These are phyloP conservation scores for Ips nitidus DNA, from an alignment of 1,140 invertebrate genomes.

Conservation along the genomic window DNA sequence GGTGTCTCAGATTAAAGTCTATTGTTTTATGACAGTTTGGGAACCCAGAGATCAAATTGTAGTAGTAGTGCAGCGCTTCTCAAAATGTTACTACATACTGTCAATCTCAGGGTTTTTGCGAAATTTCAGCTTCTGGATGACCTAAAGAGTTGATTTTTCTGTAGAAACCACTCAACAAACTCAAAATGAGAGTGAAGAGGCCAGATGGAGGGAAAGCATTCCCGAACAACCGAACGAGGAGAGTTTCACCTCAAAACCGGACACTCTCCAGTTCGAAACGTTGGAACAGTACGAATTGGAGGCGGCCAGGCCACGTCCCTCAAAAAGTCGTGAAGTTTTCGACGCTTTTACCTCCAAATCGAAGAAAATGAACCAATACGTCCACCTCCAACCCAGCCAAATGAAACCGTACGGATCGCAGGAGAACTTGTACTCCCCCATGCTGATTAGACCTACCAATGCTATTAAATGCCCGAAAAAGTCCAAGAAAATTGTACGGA, in stretches of 20 bases:
- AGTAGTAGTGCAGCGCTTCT: too few species aligned
- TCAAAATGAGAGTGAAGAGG: not conserved
- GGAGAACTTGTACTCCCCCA: conserved; percentile 25
- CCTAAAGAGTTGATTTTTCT: too few species aligned
- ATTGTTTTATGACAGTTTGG: too few species aligned
- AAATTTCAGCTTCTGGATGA: too few species aligned
- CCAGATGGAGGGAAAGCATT: not conserved
- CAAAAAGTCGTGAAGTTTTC: conserved; percentile 20
- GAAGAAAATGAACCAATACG: not conserved
- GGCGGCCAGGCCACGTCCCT: conserved; percentile 18
- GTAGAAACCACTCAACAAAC: conserved; percentile 17
- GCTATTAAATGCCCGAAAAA: conserved; percentile 21
- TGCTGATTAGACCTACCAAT: conserved; percentile 20
- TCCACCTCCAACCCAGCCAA: conserved; percentile 32
- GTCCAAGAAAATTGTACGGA: conserved; percentile 1
- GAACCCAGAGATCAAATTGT: too few species aligned
- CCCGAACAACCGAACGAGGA: not conserved
- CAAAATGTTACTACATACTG: too few species aligned
- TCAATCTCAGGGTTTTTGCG: too few species aligned
- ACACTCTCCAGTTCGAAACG: conserved; percentile 12
- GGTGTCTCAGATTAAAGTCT: too few species aligned
- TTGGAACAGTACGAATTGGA: conserved; percentile 37
- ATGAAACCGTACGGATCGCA: conserved; percentile 33
- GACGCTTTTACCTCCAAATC: conserved; percentile 7
- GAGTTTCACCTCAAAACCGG: not conserved